Conservation (phyloP, 2,888 invertebrate genomes). For the Ptychoptera albimana region DNA sequence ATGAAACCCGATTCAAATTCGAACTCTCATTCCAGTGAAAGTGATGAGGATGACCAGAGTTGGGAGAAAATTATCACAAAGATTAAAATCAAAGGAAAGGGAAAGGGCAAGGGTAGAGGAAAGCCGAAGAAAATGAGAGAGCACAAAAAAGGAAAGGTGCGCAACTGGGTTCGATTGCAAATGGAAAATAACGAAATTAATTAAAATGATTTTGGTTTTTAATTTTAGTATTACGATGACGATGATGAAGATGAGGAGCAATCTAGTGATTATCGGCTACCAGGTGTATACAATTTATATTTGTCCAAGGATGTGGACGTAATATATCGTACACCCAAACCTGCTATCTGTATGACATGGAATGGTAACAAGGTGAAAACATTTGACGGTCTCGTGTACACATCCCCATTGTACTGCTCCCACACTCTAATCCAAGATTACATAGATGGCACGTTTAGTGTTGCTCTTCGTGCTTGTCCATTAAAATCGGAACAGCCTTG, state of each 20-base stretch:
- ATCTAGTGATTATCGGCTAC: neutral
- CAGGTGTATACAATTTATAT: conserved; percentile 20
- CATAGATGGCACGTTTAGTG: conserved; percentile 50
- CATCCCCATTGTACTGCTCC: conserved; percentile 61
- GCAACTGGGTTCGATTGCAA: too few relatives aligned
- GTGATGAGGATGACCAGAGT: conserved; percentile 1
- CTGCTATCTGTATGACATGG: conserved; percentile 66
- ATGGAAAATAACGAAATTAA: neutral
- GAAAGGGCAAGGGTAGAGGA: too few relatives aligned
- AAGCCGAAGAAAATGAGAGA: neutral
- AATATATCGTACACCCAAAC: conserved; percentile 32
- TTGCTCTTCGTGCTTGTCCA: conserved; percentile 42
- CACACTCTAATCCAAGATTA: conserved; percentile 58
- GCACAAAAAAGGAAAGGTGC: neutral
- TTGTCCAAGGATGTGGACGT: conserved; percentile 17
- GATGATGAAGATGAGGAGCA: conserved; percentile 6
- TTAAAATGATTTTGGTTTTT: neutral
- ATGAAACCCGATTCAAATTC: neutral
- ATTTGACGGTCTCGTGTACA: conserved; percentile 65
- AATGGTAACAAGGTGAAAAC: conserved; percentile 67
- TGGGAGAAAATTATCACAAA: conserved; percentile 6
- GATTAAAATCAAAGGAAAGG: conserved; percentile 4
- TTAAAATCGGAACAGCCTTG: conserved; percentile 31
- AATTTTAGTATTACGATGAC: conserved; percentile 1
- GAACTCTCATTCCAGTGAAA: neutral